phyloP scores from a whole-genome alignment of 2,797 vertebrate species.

The Coluber constrictor region DNA sequence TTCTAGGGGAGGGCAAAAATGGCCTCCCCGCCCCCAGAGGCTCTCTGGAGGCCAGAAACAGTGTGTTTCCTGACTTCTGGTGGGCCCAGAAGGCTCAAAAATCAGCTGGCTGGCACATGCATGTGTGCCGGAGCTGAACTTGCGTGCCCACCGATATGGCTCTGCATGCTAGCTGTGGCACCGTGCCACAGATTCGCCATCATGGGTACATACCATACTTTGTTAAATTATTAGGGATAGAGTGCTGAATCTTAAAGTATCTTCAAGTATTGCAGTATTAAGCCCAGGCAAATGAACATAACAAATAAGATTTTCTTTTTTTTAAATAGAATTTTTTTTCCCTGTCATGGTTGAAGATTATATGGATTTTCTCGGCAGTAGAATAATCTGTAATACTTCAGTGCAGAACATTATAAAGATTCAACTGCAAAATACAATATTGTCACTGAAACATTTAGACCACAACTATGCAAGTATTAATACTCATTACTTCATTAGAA shows the following conservation, averaged over 20 bases:
- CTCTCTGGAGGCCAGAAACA: too few species aligned
- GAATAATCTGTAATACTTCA: not conserved
- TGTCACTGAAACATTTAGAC: not conserved
- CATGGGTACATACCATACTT: too few species aligned
- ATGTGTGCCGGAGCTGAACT: too few species aligned
- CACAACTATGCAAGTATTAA: not conserved
- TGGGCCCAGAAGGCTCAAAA: too few species aligned
- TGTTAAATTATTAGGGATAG: not conserved
- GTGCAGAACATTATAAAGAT: not conserved
- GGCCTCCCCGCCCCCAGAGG: too few species aligned
- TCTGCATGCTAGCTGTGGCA: too few species aligned
- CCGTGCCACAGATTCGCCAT: too few species aligned
- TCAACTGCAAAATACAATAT: not conserved
- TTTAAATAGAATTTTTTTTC: not conserved
- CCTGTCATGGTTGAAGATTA: not conserved
- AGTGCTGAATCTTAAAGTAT: not conserved
- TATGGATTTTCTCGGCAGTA: not conserved
- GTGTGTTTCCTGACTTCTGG: too few species aligned
- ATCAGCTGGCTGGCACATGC: too few species aligned
- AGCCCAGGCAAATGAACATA: not conserved
- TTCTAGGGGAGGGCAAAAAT: too few species aligned
- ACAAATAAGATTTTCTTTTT: not conserved
- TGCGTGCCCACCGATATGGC: too few species aligned
- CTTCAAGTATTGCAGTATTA: not conserved
- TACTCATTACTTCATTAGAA: not conserved